A percentile compares a stretch with the other conserved stretches of the same genome.
These are phyloP conservation scores for Temnothorax unifasciatus DNA, from an alignment of 2,888 invertebrate genomes.

Conservation along the genomic window DNA sequence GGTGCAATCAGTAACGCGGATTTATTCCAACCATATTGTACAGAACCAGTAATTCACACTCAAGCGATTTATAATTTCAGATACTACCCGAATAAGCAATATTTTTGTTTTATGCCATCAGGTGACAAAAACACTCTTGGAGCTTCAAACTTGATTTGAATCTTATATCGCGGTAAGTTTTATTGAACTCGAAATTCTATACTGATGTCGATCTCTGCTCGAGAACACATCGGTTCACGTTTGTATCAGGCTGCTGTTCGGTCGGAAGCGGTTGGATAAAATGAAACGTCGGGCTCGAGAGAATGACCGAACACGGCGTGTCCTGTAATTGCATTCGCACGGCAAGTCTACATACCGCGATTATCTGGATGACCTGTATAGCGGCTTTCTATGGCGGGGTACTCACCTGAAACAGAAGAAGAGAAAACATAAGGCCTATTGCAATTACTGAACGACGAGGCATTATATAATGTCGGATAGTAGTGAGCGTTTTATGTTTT, in stretches of 20 bases:
- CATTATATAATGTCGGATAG: not conserved
- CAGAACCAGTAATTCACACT: not conserved
- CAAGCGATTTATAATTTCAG: not conserved
- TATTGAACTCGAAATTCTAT: slow-evolving; percentile 16
- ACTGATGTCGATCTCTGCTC: not conserved
- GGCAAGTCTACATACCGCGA: slow-evolving; percentile 63
- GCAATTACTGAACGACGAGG: slow-evolving; percentile 16
- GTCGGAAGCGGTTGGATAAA: not conserved
- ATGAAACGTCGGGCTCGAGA: not conserved
- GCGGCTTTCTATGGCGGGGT: slow-evolving; percentile 58
- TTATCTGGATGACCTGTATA: slow-evolving; percentile 34
- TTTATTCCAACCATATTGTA: not conserved
- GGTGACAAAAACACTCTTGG: not conserved
- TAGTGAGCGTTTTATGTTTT: slow-evolving; percentile 33
- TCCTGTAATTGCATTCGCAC: not conserved
- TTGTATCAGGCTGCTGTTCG: not conserved
- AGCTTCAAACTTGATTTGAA: not conserved
- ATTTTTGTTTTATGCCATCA: not conserved
- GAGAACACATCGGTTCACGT: slow-evolving; percentile 1
- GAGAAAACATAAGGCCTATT: slow-evolving; percentile 16
- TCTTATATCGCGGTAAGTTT: not conserved
- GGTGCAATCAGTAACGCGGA: not conserved
- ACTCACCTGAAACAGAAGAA: slow-evolving; percentile 81
- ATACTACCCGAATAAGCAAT: not conserved
- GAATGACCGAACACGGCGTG: not conserved